Conservation (phyloP, 2,113 vertebrate species). For the Lagenorhynchus albirostris region DNA sequence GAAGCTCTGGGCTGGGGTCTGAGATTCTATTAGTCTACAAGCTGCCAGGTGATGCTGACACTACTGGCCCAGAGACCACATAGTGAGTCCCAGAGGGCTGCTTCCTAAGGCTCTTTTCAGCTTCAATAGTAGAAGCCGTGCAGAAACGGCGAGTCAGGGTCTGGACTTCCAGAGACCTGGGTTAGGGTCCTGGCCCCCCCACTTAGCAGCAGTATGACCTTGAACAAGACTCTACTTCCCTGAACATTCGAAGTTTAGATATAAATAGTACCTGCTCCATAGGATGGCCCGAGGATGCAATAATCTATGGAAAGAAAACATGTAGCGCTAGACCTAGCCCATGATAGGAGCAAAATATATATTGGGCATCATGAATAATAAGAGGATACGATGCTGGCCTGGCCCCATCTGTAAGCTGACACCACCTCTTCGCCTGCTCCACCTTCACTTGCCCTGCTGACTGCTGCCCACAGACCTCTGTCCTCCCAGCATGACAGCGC, state of each 20-base stretch:
- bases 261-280: not conserved
- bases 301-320: not conserved
- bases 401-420: not conserved
- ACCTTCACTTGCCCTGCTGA: not conserved
- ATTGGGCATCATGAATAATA: not conserved
- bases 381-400: not conserved
- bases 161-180: not conserved
- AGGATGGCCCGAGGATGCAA: not conserved
- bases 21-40: not conserved
- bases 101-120: not conserved
- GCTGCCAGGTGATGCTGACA: not conserved
- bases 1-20: not conserved
- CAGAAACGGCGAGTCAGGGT: not conserved
- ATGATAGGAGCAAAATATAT: not conserved
- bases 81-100: not conserved
- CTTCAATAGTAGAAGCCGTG: not conserved
- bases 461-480: too few species aligned
- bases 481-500: not conserved
- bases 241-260: not conserved
- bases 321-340: not conserved
- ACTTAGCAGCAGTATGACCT: not conserved
- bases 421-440: not conserved
- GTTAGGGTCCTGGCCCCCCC: too few species aligned
- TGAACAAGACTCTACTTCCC: not conserved
- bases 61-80: rapidly evolving